Evolutionary conservation across 2,113 vertebrate species (phyloP).

Genomic region (Barbus barbus): DNA sequence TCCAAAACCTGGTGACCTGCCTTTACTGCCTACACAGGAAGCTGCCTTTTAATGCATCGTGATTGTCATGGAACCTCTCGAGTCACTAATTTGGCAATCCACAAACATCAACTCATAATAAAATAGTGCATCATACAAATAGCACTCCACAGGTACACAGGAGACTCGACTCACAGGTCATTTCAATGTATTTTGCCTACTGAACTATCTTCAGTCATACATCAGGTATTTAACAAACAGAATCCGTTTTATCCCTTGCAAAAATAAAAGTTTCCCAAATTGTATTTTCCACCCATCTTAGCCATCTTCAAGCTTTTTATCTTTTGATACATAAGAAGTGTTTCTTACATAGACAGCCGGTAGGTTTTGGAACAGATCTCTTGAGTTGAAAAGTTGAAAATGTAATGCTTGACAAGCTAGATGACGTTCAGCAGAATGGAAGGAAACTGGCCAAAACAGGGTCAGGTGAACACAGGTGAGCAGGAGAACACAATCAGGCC

Average conservation of each 20-base stretch:
- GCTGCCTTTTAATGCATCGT: not conserved
- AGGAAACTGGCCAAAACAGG: not conserved
- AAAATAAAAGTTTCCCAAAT: not conserved
- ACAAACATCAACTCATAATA: not conserved
- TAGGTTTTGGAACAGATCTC: not conserved
- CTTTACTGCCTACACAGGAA: not conserved
- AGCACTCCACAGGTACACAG: not conserved
- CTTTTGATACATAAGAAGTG: not conserved
- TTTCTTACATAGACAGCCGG: not conserved
- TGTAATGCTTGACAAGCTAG: slow-evolving; percentile 2
- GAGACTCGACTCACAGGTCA: not conserved
- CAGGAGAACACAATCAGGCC: not conserved
- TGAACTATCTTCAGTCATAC: not conserved
- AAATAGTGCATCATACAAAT: not conserved
- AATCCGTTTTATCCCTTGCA: not conserved
- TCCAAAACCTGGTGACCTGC: not conserved
- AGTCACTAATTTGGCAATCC: not conserved
- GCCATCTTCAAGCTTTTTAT: not conserved
- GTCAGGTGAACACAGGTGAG: slow-evolving; percentile 8
- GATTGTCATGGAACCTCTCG: not conserved
- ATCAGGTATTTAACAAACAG: not conserved
- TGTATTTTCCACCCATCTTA: not conserved
- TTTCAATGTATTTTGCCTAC: not conserved
- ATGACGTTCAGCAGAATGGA: not conserved
- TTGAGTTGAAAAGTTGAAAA: slow-evolving; percentile 3